Evolutionary conservation across 2,797 vertebrate genomes (phyloP).

Genomic region (Rhinoraja longicauda): DNA sequence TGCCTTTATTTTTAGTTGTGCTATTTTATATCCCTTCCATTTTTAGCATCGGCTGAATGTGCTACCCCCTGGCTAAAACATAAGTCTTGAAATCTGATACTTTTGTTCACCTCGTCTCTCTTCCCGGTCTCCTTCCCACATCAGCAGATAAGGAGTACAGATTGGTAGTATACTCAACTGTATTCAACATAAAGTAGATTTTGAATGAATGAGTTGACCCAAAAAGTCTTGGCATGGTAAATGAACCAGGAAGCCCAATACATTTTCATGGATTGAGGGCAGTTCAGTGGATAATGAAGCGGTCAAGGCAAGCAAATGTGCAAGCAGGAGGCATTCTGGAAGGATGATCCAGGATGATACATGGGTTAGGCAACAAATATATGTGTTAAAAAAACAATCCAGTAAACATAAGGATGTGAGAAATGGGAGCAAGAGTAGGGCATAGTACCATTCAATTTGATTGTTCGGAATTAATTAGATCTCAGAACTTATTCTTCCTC

Average conservation of each 20-base stretch:
- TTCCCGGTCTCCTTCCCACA: neutral
- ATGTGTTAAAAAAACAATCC: neutral
- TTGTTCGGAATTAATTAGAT: no score
- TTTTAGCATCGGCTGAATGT: neutral
- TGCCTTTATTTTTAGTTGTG: neutral
- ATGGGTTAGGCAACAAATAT: neutral
- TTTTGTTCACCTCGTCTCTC: neutral
- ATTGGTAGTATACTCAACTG: neutral
- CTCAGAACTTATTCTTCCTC: no score
- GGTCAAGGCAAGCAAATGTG: neutral
- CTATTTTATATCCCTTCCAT: neutral
- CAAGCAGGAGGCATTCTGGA: neutral
- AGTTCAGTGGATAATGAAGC: neutral
- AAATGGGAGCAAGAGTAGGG: neutral
- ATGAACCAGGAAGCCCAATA: neutral
- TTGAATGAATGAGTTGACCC: neutral
- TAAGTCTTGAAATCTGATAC: neutral
- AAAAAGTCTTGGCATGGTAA: neutral
- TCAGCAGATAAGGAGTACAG: neutral
- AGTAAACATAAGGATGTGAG: neutral
- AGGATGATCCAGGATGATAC: neutral
- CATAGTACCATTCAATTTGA: no score
- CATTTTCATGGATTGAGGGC: neutral
- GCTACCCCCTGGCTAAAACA: no score
- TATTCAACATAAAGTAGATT: neutral